Evolutionary conservation across 2,888 invertebrate species (phyloP).

Genomic region (Luffia ferchaultella): DNA sequence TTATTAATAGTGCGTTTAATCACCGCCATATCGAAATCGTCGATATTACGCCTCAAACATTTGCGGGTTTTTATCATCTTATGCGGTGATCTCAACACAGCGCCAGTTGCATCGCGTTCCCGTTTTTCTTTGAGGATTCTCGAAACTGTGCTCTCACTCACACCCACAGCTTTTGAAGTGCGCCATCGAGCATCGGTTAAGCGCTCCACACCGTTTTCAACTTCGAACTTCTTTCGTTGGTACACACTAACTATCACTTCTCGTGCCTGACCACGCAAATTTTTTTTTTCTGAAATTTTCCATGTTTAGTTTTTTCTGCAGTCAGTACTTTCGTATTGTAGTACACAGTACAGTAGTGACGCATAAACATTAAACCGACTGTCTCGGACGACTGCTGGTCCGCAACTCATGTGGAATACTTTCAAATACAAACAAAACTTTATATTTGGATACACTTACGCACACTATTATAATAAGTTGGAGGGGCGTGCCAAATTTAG

Average conservation of each 20-base stretch:
- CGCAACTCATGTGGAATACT: neutral
- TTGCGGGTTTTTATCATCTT: slow-evolving; percentile 6
- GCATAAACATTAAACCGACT: neutral
- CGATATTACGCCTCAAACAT: slow-evolving; percentile 8
- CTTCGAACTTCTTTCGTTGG: slow-evolving; percentile 8
- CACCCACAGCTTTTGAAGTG: slow-evolving; percentile 8
- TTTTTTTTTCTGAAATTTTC: neutral
- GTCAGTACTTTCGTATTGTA: neutral
- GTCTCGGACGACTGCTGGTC: neutral
- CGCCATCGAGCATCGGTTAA: slow-evolving; percentile 9
- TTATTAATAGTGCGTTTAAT: slow-evolving; percentile 7
- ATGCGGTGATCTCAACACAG: slow-evolving; percentile 8
- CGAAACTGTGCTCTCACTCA: slow-evolving; percentile 8
- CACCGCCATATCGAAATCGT: slow-evolving; percentile 8
- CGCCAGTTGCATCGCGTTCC: slow-evolving; percentile 8
- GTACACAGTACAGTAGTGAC: too few relatives aligned
- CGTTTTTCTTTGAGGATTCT: slow-evolving; percentile 11
- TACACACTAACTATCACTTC: slow-evolving; percentile 9
- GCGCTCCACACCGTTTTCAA: slow-evolving; percentile 8
- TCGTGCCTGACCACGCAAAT: neutral
- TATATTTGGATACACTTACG: neutral
- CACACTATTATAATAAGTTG: neutral
- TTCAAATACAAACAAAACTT: neutral
- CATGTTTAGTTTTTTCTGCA: neutral
- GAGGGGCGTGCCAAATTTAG: neutral